Conservation (phyloP, 1,140 invertebrate genomes). For the Pectinophora gossypiella region DNA sequence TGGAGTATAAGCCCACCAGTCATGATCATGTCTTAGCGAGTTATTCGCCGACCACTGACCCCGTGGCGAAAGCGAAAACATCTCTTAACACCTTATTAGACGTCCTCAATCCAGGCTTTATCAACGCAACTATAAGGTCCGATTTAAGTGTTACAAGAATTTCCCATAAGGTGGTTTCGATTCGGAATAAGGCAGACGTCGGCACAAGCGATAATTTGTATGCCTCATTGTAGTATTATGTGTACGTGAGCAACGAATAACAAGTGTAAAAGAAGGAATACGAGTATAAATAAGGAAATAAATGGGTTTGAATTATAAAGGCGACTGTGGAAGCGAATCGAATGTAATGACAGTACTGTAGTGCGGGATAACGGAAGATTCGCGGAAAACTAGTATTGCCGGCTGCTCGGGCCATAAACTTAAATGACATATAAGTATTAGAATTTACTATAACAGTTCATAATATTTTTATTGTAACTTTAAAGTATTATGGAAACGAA, state of each 20-base stretch:
- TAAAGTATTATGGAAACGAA: too few species aligned
- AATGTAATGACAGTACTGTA: conserved; percentile 28
- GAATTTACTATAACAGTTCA: too few species aligned
- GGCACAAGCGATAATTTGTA: conserved; percentile 70
- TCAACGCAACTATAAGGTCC: conserved; percentile 13
- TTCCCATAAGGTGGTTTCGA: conserved; percentile 31
- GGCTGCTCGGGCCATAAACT: too few species aligned
- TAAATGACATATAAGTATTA: too few species aligned
- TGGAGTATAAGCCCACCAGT: conserved; percentile 70
- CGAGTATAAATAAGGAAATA: conserved; percentile 55
- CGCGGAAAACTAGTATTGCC: too few species aligned
- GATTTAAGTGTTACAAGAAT: conserved; percentile 9
- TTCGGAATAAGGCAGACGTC: conserved; percentile 43
- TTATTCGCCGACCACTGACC: conserved; percentile 70
- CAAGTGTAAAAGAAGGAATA: conserved; percentile 55
- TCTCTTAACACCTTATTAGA: conserved; percentile 14
- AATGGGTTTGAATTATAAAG: conserved; percentile 44
- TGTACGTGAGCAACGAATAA: conserved; percentile 62
- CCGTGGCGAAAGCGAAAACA: conserved; percentile 33
- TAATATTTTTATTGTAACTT: too few species aligned
- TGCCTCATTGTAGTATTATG: conserved; percentile 66
- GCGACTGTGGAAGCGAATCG: conserved; percentile 24
- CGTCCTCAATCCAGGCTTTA: conserved; percentile 14
- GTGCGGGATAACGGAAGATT: conserved; percentile 10
- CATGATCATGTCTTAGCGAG: conserved; percentile 71